Conservation (phyloP, 2,888 invertebrate genomes). For the Ectobius pallidus region DNA sequence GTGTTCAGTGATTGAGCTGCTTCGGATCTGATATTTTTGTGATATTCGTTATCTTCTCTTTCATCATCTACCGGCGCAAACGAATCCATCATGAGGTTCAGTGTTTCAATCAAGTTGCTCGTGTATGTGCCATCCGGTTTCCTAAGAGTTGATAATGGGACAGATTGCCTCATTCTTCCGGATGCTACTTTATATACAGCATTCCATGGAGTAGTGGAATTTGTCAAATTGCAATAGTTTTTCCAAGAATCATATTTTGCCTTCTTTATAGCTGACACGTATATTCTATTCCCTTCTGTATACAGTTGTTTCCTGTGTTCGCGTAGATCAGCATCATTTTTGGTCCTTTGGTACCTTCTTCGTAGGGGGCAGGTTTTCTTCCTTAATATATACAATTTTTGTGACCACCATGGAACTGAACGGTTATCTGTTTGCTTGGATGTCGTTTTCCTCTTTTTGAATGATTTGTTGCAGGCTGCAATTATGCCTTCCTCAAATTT, state of each 20-base stretch:
- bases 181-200: constrained; percentile 12
- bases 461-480: background rate
- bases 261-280: background rate
- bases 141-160: background rate
- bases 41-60: background rate
- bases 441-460: background rate
- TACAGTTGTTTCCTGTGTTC: background rate
- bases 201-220: no score
- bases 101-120: no score
- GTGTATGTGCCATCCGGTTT: background rate
- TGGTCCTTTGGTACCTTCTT: constrained; percentile 6
- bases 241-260: no score
- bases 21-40: no score
- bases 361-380: background rate
- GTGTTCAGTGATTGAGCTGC: no score
- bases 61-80: no score
- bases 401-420: background rate
- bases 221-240: no score
- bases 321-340: background rate
- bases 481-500: background rate
- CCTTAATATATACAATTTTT: background rate
- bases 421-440: background rate
- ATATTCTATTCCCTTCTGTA: background rate
- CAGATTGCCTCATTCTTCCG: background rate
- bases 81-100: no score